Percentiles rank a stretch among this genome's conserved stretches.
Evolutionary conservation across 1,140 invertebrate genomes (phyloP).

Genomic region (Phthorimaea operculella): DNA sequence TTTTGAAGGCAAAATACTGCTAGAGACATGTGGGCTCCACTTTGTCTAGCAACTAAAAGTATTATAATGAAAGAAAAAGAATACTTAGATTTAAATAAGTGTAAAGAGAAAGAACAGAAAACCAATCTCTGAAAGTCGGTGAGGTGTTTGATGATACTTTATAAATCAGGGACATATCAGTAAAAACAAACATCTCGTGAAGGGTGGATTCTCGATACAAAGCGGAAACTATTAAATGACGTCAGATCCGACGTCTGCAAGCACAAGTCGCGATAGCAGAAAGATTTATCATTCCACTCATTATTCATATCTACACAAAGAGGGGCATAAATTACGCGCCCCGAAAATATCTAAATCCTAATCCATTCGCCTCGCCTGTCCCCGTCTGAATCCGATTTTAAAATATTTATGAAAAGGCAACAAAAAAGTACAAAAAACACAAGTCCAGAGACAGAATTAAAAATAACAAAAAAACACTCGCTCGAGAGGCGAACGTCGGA

Average conservation of each 20-base stretch:
- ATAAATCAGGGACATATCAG: too few relatives aligned
- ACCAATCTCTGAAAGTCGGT: too few relatives aligned
- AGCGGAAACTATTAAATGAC: slow-evolving; percentile 38
- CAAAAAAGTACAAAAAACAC: slow-evolving; percentile 38
- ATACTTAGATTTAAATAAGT: too few relatives aligned
- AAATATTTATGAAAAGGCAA: slow-evolving; percentile 65
- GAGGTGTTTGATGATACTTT: too few relatives aligned
- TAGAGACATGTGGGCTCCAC: too few relatives aligned
- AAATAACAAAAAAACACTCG: slow-evolving; percentile 51
- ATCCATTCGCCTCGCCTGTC: slow-evolving; percentile 63
- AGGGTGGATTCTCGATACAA: slow-evolving; percentile 24
- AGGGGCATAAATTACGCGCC: slow-evolving; percentile 57
- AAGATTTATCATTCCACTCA: slow-evolving; percentile 49
- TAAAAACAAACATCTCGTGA: slow-evolving; percentile 27
- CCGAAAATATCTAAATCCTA: slow-evolving; percentile 66
- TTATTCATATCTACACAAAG: slow-evolving; percentile 64
- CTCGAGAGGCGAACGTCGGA: slow-evolving; percentile 45
- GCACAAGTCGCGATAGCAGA: slow-evolving; percentile 25
- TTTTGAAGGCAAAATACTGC: too few relatives aligned
- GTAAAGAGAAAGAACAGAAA: too few relatives aligned
- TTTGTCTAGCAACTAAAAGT: too few relatives aligned
- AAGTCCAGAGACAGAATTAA: slow-evolving; percentile 50
- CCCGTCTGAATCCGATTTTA: slow-evolving; percentile 62
- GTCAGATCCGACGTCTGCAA: slow-evolving; percentile 22
- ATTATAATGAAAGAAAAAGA: too few relatives aligned